Conservation (phyloP, 2,888 invertebrate genomes). For the Xestia sexstrigata region DNA sequence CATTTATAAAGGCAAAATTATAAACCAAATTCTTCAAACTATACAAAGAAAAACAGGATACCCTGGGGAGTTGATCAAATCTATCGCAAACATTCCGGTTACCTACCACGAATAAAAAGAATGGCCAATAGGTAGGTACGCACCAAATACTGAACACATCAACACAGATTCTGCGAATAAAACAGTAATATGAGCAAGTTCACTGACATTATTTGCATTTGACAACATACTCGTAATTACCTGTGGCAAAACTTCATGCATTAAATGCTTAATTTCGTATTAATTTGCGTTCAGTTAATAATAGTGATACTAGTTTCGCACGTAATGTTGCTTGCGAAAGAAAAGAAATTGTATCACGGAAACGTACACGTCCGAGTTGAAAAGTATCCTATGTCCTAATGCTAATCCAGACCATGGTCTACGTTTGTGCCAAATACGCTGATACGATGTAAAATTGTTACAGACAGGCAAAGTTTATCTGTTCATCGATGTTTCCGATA, state of each 20-base stretch:
- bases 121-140: neutral
- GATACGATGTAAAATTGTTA: no score
- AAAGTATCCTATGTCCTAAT: no score
- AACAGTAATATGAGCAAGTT: constrained; percentile 34
- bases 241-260: constrained; percentile 32
- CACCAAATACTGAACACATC: constrained; percentile 26
- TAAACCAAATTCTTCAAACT: neutral
- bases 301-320: neutral
- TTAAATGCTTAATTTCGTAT: constrained; percentile 25
- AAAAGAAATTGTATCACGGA: neutral
- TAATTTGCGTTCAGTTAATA: constrained; percentile 46
- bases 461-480: no score
- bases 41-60: neutral
- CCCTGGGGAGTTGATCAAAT: constrained; percentile 1
- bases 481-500: no score
- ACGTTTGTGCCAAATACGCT: no score
- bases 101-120: constrained; percentile 24
- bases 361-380: no score
- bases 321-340: neutral
- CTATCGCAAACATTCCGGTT: neutral
- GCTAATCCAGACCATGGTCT: no score
- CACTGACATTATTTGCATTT: constrained; percentile 38
- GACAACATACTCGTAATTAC: constrained; percentile 47
- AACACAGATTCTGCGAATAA: neutral
- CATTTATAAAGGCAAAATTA: no score